Percentiles rank a stretch among this genome's conserved stretches.
These are phyloP conservation scores for Sipunculus nudus DNA, from an alignment of 2,888 invertebrate species.

Conservation along the genomic window DNA sequence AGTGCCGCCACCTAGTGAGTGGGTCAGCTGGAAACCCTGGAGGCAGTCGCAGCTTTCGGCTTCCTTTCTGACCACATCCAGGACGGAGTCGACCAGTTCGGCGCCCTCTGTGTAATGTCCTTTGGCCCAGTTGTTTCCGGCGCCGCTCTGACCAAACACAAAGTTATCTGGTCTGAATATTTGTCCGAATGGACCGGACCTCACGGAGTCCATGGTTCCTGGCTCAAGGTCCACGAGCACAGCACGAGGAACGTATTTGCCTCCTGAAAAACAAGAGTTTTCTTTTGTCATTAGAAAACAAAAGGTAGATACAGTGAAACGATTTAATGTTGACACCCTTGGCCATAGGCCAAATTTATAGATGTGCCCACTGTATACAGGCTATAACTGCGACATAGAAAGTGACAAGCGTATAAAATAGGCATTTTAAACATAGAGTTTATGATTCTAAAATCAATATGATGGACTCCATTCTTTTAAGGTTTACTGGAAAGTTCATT, in stretches of 20 bases:
- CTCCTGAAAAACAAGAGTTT: conserved; percentile 78
- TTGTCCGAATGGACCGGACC: conserved; percentile 93
- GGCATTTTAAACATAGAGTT: too few relatives aligned
- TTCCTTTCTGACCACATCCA: conserved; percentile 64
- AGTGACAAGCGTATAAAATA: too few relatives aligned
- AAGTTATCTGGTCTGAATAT: conserved; percentile 91
- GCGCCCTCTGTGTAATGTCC: conserved; percentile 64
- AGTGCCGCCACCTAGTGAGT: conserved; percentile 85
- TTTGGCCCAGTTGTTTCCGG: conserved; percentile 62
- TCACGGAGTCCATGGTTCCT: conserved; percentile 96
- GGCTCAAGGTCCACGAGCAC: conserved; percentile 94
- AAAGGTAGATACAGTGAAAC: too few relatives aligned
- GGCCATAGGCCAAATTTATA: too few relatives aligned
- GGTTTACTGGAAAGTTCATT: too few relatives aligned
- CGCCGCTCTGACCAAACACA: conserved; percentile 73
- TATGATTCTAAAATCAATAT: too few relatives aligned
- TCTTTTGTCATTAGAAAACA: too few relatives aligned
- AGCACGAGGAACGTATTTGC: conserved; percentile 92
- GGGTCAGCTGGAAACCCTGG: conserved; percentile 64
- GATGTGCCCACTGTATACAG: too few relatives aligned
- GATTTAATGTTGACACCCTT: too few relatives aligned
- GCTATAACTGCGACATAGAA: too few relatives aligned
- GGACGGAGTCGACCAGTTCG: conserved; percentile 62
- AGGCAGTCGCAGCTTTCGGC: conserved; percentile 63
- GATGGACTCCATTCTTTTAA: too few relatives aligned